A percentile compares a stretch with the other conserved stretches of the same genome.
Evolutionary conservation across 2,888 invertebrate species (phyloP).

Genomic region (Sialis fuliginosa): DNA sequence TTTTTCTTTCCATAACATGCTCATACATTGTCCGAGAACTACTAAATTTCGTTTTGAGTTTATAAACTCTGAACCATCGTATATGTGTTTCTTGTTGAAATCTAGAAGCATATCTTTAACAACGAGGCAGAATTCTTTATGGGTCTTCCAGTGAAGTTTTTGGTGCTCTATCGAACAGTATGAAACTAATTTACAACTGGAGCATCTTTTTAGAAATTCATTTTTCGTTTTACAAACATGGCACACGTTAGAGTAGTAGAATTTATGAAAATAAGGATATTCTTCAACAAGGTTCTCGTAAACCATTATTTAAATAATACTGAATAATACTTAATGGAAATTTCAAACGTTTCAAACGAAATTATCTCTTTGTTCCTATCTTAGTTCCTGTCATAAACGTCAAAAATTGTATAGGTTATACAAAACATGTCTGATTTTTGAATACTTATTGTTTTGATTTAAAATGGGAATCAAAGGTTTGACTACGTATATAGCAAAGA

Average conservation of each 20-base stretch:
- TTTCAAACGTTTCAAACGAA: too few relatives aligned
- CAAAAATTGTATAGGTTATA: too few relatives aligned
- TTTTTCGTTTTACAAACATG: conserved; percentile 13
- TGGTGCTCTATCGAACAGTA: conserved; percentile 14
- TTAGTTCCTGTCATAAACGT: too few relatives aligned
- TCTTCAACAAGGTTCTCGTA: too few relatives aligned
- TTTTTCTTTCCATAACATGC: conserved; percentile 10
- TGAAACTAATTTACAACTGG: conserved; percentile 9
- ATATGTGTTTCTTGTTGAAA: conserved; percentile 4
- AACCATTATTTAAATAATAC: too few relatives aligned
- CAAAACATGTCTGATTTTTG: too few relatives aligned
- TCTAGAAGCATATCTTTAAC: conserved; percentile 2
- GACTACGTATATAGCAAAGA: conserved; percentile 56
- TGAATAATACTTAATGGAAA: too few relatives aligned
- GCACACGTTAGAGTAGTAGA: conserved; percentile 13
- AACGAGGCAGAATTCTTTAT: conserved; percentile 10
- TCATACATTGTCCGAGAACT: conserved; percentile 8
- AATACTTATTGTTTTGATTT: background rate
- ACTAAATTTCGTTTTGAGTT: conserved; percentile 9
- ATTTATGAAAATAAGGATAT: conserved; percentile 1
- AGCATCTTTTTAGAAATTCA: conserved; percentile 11
- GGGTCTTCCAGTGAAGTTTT: conserved; percentile 11
- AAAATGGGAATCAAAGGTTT: conserved; percentile 75
- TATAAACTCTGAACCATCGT: background rate
- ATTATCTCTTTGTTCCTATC: too few relatives aligned